phyloP scores from a whole-genome alignment of 2,888 invertebrate species.

The Busseola fusca region DNA sequence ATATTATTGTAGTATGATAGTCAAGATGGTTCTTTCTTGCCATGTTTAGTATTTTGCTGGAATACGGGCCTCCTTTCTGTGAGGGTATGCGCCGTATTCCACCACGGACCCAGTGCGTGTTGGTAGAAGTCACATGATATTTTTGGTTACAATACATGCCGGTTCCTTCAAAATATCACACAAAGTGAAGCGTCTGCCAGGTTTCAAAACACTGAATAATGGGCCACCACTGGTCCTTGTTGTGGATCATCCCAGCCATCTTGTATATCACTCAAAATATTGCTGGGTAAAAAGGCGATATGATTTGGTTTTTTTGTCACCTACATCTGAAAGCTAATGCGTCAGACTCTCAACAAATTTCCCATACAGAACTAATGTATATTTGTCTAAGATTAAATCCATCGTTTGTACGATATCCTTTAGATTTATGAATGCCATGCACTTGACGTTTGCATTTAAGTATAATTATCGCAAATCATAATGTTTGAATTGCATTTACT shows the following conservation, averaged over 20 bases:
- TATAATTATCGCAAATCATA: slow-evolving; percentile 82
- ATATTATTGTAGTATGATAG: background rate
- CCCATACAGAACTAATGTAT: slow-evolving; percentile 39
- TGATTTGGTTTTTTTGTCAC: background rate
- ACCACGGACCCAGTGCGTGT: background rate
- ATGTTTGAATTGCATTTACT: slow-evolving; percentile 73
- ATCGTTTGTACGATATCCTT: slow-evolving; percentile 62
- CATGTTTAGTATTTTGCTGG: background rate
- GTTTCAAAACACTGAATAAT: background rate
- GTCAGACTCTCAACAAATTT: slow-evolving; percentile 31
- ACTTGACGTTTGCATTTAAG: slow-evolving; percentile 74
- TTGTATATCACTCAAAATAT: background rate
- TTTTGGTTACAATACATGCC: background rate
- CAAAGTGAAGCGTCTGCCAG: background rate
- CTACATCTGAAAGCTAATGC: slow-evolving; percentile 12
- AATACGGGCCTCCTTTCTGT: background rate
- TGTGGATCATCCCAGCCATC: background rate
- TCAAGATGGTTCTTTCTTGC: background rate
- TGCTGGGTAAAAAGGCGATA: background rate
- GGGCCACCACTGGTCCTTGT: background rate
- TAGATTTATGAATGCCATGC: slow-evolving; percentile 69
- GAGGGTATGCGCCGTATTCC: background rate
- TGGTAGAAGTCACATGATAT: background rate
- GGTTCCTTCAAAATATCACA: background rate
- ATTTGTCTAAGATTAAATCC: slow-evolving; percentile 60